A percentile compares a stretch with the other conserved stretches of the same genome.
These are phyloP conservation scores for Leguminivora glycinivorella DNA, from an alignment of 1,140 invertebrate genomes.

Conservation along the genomic window DNA sequence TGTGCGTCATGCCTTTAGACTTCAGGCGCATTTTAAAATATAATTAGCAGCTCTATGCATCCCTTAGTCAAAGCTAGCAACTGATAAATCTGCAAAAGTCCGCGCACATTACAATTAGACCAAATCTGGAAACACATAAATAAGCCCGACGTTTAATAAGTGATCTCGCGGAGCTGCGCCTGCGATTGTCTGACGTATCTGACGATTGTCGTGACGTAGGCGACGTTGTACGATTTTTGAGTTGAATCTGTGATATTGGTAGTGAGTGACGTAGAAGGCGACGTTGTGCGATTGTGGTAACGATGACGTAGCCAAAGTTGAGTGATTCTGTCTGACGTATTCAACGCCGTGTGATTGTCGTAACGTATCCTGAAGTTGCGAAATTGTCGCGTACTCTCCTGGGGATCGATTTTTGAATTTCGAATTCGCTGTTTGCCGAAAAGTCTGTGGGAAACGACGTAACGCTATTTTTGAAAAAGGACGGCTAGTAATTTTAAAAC, in stretches of 20 bases:
- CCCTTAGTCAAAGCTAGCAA: conserved; percentile 20
- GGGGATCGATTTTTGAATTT: too few relatives aligned
- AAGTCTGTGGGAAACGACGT: too few relatives aligned
- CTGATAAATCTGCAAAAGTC: conserved; percentile 49
- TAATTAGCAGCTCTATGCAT: background rate
- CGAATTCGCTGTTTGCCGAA: too few relatives aligned
- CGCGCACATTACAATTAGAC: conserved; percentile 53
- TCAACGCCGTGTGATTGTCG: background rate
- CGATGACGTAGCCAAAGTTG: background rate
- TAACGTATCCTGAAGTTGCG: background rate
- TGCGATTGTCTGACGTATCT: conserved; percentile 28
- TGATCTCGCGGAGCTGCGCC: conserved; percentile 35
- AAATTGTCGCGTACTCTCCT: too few relatives aligned
- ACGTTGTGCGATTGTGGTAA: background rate
- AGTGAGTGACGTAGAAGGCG: too few relatives aligned
- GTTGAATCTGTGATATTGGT: background rate
- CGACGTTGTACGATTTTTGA: background rate
- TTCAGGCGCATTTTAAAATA: too few relatives aligned
- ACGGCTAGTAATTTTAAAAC: too few relatives aligned
- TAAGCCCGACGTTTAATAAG: conserved; percentile 46
- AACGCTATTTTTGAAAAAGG: too few relatives aligned
- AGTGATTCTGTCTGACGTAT: too few relatives aligned
- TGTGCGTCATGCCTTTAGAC: too few relatives aligned
- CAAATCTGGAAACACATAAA: conserved; percentile 49
- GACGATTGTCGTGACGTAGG: background rate